A percentile compares a stretch with the other conserved stretches of the same genome.
Conservation (phyloP, 2,113 vertebrate genomes). For the Montifringilla adamsi region DNA sequence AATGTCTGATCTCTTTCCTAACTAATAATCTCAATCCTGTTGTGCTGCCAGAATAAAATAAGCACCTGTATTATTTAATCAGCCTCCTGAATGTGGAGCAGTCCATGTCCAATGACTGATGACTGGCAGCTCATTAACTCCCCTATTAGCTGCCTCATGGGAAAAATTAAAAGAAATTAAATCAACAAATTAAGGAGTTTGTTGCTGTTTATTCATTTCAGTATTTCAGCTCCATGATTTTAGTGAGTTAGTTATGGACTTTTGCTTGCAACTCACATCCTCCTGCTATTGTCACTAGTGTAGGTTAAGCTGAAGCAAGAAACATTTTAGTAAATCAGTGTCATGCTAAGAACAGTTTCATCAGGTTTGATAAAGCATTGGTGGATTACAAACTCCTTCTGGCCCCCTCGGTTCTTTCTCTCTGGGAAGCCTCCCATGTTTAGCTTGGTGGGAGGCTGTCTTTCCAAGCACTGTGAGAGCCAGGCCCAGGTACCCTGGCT, state of each 20-base stretch:
- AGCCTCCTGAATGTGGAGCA: not conserved
- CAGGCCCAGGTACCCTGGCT: fast-evolving
- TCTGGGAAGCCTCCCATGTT: fast-evolving
- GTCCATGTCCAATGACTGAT: not conserved
- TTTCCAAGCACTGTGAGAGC: not conserved
- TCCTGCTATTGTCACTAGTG: not conserved
- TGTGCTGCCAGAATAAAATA: not conserved
- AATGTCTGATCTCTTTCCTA: not conserved
- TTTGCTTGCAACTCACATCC: not conserved
- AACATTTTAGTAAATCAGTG: not conserved
- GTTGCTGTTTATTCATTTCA: not conserved
- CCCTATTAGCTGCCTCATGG: not conserved
- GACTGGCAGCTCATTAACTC: not conserved
- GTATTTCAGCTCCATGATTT: not conserved
- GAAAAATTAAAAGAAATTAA: not conserved
- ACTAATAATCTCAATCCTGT: not conserved
- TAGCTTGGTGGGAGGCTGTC: not conserved
- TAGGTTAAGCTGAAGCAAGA: not conserved
- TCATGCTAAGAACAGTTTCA: not conserved
- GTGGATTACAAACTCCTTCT: not conserved
- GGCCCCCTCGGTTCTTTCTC: not conserved
- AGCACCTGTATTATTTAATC: not conserved
- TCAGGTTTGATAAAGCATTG: not conserved
- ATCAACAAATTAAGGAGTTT: not conserved
- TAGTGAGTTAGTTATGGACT: not conserved